Conservation (phyloP, 2,113 vertebrate species). For the Cheilinus undulatus region DNA sequence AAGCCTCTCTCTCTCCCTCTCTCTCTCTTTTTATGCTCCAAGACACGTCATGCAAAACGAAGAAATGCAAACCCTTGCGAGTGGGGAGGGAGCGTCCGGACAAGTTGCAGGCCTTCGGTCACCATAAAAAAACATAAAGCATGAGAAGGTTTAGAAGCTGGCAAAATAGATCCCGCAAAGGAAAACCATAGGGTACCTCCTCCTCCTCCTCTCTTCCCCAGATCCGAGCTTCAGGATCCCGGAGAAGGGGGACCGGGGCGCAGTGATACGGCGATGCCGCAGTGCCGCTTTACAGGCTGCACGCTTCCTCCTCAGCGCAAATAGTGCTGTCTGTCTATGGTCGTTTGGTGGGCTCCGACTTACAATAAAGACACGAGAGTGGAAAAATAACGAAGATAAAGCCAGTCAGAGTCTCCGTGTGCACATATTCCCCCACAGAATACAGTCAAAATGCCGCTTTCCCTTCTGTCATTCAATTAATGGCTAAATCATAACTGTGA, state of each 20-base stretch:
- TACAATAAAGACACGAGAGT: rapidly evolving
- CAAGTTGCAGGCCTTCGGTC: constrained; percentile 81
- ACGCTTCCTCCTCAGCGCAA: constrained; percentile 83
- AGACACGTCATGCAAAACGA: constrained; percentile 77
- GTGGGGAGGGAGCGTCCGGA: constrained; percentile 77
- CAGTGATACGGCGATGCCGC: constrained; percentile 86
- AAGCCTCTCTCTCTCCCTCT: constrained; percentile 37
- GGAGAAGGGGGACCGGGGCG: constrained; percentile 81
- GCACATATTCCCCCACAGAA: not conserved
- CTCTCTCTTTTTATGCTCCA: constrained; percentile 37
- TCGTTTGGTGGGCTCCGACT: not conserved
- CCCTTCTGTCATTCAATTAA: not conserved
- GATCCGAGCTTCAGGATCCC: constrained; percentile 84
- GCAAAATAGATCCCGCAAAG: constrained; percentile 81
- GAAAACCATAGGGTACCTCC: constrained; percentile 74
- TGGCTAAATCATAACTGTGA: not conserved
- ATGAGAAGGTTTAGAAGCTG: constrained; percentile 72
- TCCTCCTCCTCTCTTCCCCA: constrained; percentile 67
- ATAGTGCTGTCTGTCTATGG: constrained; percentile 77
- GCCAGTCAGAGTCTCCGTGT: not conserved
- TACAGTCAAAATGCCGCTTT: not conserved
- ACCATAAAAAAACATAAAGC: constrained; percentile 64
- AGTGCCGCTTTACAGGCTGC: constrained; percentile 87
- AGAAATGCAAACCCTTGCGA: constrained; percentile 82
- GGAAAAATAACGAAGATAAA: rapidly evolving